These are phyloP conservation scores for Nineta flava DNA, from an alignment of 2,888 invertebrate species.

Conservation along the genomic window DNA sequence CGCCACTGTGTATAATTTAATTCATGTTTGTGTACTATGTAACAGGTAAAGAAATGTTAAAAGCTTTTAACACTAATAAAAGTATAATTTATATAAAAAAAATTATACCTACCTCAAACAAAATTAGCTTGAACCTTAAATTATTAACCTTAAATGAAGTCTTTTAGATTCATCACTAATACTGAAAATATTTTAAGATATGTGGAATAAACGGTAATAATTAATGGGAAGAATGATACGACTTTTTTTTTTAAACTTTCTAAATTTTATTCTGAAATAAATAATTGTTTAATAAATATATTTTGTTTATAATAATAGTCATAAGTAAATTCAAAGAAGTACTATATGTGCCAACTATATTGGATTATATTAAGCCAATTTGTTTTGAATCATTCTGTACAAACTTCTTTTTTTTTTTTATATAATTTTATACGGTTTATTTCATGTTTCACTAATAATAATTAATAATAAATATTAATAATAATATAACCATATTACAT, in stretches of 20 bases:
- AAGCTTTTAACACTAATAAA: no score
- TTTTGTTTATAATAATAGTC: background rate
- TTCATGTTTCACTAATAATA: background rate
- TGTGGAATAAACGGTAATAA: no score
- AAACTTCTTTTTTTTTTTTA: background rate
- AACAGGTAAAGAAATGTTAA: no score
- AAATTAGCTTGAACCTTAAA: no score
- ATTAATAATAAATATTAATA: background rate
- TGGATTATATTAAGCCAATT: background rate
- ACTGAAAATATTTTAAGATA: no score
- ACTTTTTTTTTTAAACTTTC: background rate
- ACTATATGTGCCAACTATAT: background rate
- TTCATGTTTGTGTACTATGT: no score
- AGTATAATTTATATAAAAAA: no score
- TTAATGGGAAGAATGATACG: background rate
- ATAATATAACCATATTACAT: background rate
- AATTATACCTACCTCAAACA: no score
- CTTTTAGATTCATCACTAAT: no score
- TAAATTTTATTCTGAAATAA: background rate
- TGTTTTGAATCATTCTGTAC: slow-evolving; percentile 1
- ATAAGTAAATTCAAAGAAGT: background rate
- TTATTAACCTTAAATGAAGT: no score
- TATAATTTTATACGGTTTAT: background rate
- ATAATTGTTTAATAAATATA: background rate
- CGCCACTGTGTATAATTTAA: no score